Conservation (phyloP, 2,797 vertebrate genomes). For the Betta splendens region DNA sequence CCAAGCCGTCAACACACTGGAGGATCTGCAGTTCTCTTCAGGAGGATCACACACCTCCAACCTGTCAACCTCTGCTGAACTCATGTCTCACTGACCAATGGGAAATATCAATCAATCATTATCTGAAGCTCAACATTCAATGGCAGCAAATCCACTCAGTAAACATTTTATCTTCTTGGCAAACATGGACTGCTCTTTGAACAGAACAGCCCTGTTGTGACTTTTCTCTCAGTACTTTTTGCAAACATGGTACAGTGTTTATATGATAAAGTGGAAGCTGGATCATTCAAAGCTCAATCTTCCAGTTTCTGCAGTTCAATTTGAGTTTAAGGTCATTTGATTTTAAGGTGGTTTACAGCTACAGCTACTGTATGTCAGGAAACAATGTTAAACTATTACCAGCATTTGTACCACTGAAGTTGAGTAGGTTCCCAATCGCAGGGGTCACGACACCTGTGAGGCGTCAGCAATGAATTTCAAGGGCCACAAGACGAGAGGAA, state of each 20-base stretch:
- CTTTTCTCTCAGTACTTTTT: slow-evolving; percentile 24
- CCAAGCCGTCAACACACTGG: slow-evolving; percentile 71
- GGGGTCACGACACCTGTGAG: not conserved
- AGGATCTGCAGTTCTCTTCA: slow-evolving; percentile 70
- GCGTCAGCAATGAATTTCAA: not conserved
- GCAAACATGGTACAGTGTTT: slow-evolving; percentile 1
- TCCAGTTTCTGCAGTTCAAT: not conserved
- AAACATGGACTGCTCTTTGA: slow-evolving; percentile 14
- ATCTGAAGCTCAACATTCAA: slow-evolving; percentile 48
- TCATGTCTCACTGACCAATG: slow-evolving; percentile 57
- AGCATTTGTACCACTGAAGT: not conserved
- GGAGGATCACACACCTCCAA: slow-evolving; percentile 62
- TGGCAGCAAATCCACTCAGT: slow-evolving; percentile 54
- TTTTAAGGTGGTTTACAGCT: not conserved
- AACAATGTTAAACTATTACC: not conserved
- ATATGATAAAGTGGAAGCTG: not conserved
- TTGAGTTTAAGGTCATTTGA: not conserved
- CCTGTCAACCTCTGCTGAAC: slow-evolving; percentile 65
- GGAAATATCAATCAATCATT: slow-evolving; percentile 69
- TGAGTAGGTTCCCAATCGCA: not conserved
- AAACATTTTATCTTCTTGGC: slow-evolving; percentile 49
- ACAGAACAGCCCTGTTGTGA: slow-evolving; percentile 5
- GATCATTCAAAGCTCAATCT: not conserved
- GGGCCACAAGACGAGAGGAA: not conserved
- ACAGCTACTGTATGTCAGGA: not conserved